Base-by-base conservation (phyloP, 2,113 vertebrate species). In the Speoplatyrhinus poulsoni region DNA sequence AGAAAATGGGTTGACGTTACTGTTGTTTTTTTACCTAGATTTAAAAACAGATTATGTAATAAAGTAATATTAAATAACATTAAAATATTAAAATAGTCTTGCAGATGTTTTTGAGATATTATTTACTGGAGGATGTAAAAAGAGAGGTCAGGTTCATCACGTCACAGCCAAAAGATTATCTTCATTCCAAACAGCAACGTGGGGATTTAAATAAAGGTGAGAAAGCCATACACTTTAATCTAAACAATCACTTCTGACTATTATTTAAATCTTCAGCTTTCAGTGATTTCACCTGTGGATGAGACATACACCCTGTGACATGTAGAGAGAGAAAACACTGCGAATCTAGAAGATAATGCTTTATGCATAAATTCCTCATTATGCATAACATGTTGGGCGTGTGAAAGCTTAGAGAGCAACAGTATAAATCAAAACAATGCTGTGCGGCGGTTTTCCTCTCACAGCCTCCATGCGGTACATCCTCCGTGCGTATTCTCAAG, bases 361-460 rank as follows among this genome's bases (percentile, higher is more conserved):
- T 60, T 60, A 32, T 33, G 33, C 50, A 54, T 33, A 59, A 72
- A 68, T 32, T 63, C 62, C 49, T 60, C 67, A 66, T 79, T 62
- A 68, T 6, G 26, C 63, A 2, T 33, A 49, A 81, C 75, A 81
- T 49, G 17, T 79, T 73, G 75, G 65, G 56, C 7, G 47, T 49
- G 54, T 47, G 53, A 57, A 60, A 41, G 4, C 33, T 63, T 19
- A n/a, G 26, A 61, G 61, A 75, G 60, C 64, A 65, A 68, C 55
- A 68, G 54, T 69, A 73, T 65, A 73, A 86, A 82, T 79, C 67
- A 41, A 75, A 69, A 73, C 46, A 65, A 2, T 72, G 56, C 50
- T 75, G 59, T 81, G 59, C 65, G 61, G 56, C 70, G 65, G 56
- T 82, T 69, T 82, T 71, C 80, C 75, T 74, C 77, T 79, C 73